Evolutionary conservation across 2,113 vertebrate species (phyloP), one percentile per base, ranked within the genome.

Genomic region (Octodon degus): DNA sequence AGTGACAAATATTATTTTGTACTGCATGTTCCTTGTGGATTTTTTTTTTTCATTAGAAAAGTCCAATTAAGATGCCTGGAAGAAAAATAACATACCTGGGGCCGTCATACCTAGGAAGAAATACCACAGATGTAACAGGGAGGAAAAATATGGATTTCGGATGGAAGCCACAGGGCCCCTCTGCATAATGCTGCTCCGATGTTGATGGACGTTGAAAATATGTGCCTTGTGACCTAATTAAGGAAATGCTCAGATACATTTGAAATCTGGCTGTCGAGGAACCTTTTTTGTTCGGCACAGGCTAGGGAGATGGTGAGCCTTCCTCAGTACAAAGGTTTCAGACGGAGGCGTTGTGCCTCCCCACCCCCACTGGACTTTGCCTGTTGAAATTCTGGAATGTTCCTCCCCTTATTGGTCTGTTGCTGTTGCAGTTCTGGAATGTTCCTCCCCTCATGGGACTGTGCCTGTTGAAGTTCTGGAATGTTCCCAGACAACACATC

Each of bases 1-100:
- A 94, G 80, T 97, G 94, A 97, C 97, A 98, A 98, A 97, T 97
- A 96, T 98, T 98, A 97, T 97, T 98, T 98, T 87, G 97, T 98
- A 98, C 96, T 97, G 76, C 67, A 12, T 98, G 97, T 98, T 98
- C 97, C 97, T 93, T 98, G 95, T 92, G 85, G 55, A 97, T 90
- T 95, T 94, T 90, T 82, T 97, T 62, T 97, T 97, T 91, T 95
- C 84, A 86, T 96, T 96, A 96, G 72, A 65, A 96, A 94, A 53
- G 34, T 96, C 95, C 96, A 95, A 96, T 97, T 97, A 93, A 77
- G 47, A 95, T 95, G 90, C 65, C 96, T 85, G 97, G 97, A 98
- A 90, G 95, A 88, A 96, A 98, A 98, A 97, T 90, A 97, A 95
- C 96, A 92, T 68, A 97, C 65, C 93, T 70, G 72, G 60, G 93